Percentiles rank a stretch among this genome's conserved stretches.
Conservation (phyloP, 2,888 invertebrate genomes). For the Magallana nippona region DNA sequence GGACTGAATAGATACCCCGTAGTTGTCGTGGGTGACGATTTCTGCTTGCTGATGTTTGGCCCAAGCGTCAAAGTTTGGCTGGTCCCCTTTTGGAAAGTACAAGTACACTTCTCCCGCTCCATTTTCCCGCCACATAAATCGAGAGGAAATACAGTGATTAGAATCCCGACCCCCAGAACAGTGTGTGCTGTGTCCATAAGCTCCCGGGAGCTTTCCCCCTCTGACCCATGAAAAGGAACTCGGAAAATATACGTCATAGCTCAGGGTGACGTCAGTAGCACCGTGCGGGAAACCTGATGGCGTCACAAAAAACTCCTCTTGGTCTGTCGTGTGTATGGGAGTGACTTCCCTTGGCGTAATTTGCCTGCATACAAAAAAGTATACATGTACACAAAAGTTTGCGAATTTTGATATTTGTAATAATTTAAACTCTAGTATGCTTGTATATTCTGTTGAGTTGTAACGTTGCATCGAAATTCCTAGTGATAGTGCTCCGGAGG, state of each 20-base stretch:
- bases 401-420: too few relatives aligned
- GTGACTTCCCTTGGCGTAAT: conserved; percentile 42
- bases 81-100: conserved; percentile 62
- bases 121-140: conserved; percentile 68
- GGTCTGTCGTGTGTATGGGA: conserved; percentile 43
- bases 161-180: conserved; percentile 65
- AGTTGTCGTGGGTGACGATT: conserved; percentile 31
- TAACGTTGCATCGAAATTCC: too few relatives aligned
- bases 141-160: conserved; percentile 65
- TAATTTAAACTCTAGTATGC: too few relatives aligned
- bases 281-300: conserved; percentile 47
- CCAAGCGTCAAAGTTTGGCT: conserved; percentile 51
- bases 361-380: conserved; percentile 9
- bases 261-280: conserved; percentile 50
- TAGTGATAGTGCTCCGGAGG: too few relatives aligned
- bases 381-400: too few relatives aligned
- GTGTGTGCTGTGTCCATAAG: conserved; percentile 59
- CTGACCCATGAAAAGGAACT: conserved; percentile 49
- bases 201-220: conserved; percentile 70
- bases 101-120: conserved; percentile 71
- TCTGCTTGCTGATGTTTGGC: conserved; percentile 39
- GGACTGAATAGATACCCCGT: conserved; percentile 1
- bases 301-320: conserved; percentile 59
- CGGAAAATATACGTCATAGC: conserved; percentile 58
- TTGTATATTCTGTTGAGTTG: too few relatives aligned